Evolutionary conservation across 2,888 invertebrate genomes (phyloP), one percentile per base, ranked within the genome.

Genomic region (Lithodes maja): DNA sequence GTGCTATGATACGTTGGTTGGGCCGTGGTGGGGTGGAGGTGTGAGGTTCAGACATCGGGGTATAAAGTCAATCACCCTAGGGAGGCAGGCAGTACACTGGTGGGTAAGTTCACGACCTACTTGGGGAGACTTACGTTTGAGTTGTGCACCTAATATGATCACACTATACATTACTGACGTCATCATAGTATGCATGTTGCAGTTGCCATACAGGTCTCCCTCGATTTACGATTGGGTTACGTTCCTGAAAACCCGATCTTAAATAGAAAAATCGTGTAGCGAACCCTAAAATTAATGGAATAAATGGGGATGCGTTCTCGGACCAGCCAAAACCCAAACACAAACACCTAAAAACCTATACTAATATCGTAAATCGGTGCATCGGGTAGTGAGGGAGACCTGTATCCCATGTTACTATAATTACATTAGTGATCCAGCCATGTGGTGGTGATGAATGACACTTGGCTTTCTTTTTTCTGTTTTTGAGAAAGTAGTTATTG

Each of bases 21-120:
- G n/a, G 85, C 79, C 68, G 49, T 52, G 61, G 61, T 80, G 17
- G 81, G 33, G 61, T 68, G 61, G 50, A 33, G 68, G 54, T 5
- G 54, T 52, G 77, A 5, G 55, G n/a, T 17, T 3, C 15, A 61
- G 49, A 17, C 17, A n/a, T 53, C 17, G 74, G 75, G 50, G 55
- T 55, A 33, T 7, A 61, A 33, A 74, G 33, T 49, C 12, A 71
- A 71, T 71, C 61, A 71, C 5, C 33, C 61, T 33, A 77, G 52
- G 86, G 75, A 86, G 50, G 81, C 86, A 86, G 86, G 86, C 81
- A 71, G 17, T 71, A 71, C 17, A 71, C 71, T 71, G 71, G 71
- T 81, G 61, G 86, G 86, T 86, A 81, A 81, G 81, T 81, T 86
- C 80, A 86, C 81, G 80, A 77, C 71, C 81, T 71, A 74, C 86